These are phyloP conservation scores for Muscicapa adusta DNA, from an alignment of 2,113 vertebrate genomes.

Conservation along the genomic window DNA sequence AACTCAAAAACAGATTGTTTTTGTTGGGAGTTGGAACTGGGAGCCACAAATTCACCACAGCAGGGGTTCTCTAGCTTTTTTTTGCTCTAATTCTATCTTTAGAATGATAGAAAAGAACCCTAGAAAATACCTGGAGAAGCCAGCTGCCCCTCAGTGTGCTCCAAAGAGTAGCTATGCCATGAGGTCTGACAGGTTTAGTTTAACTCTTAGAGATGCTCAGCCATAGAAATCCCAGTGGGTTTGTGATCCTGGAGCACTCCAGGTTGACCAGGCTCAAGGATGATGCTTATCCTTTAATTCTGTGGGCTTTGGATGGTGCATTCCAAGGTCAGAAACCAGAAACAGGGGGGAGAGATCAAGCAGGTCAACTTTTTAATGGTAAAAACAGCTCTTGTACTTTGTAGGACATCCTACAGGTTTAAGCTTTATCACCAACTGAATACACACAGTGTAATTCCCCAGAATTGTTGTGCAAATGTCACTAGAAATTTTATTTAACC, in stretches of 20 bases:
- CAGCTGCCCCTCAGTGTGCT: background rate
- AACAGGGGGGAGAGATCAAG: background rate
- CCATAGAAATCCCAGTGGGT: background rate
- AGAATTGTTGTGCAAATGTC: background rate
- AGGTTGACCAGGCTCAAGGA: background rate
- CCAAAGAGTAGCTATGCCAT: background rate
- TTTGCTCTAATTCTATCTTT: background rate
- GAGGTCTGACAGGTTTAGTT: background rate
- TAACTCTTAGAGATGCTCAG: background rate
- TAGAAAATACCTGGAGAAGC: background rate
- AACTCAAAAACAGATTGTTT: background rate
- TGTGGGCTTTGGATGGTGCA: background rate
- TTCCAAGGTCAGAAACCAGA: background rate
- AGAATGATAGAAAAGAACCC: background rate
- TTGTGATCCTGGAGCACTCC: background rate
- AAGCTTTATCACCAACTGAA: background rate
- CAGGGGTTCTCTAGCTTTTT: background rate
- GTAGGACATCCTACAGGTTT: background rate
- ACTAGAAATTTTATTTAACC: background rate
- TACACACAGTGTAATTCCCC: background rate
- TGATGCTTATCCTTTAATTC: background rate
- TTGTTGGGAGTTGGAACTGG: background rate
- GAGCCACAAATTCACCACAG: rapidly evolving
- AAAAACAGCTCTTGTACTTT: background rate
- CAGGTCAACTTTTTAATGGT: background rate